phyloP scores from a whole-genome alignment of 2,113 vertebrate species.

The Brachionichthys hirsutus region DNA sequence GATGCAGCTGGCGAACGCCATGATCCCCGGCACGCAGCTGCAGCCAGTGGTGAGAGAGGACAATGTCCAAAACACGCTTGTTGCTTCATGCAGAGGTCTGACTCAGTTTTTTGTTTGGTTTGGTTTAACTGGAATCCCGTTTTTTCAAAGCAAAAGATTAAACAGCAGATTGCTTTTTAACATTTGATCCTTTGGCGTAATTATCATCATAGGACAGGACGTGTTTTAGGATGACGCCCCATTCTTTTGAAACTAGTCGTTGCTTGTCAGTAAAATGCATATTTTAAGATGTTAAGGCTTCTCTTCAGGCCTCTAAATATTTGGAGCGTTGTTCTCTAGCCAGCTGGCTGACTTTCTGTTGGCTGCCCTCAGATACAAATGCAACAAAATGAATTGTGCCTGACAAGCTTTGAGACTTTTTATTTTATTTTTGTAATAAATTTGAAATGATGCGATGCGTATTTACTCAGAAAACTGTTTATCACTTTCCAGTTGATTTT shows the following conservation, averaged over 20 bases:
- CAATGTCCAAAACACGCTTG: background rate
- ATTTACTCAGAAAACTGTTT: background rate
- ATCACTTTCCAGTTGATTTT: no score
- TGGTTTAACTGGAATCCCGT: no score
- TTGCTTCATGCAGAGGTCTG: background rate
- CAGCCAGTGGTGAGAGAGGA: conserved; percentile 87
- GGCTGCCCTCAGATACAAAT: background rate
- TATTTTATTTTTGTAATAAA: background rate
- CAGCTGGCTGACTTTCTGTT: background rate
- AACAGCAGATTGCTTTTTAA: no score
- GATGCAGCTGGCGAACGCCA: conserved; percentile 97
- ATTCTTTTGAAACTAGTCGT: no score
- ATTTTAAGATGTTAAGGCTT: no score
- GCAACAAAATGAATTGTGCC: background rate
- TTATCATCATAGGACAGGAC: no score
- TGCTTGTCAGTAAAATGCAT: no score
- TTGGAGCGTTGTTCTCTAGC: no score
- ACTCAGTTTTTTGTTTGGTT: background rate
- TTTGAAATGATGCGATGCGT: background rate
- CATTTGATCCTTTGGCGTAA: no score
- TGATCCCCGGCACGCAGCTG: conserved; percentile 94
- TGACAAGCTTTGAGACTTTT: background rate
- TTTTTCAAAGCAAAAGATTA: no score
- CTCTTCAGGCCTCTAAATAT: no score
- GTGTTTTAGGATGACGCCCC: no score